phyloP scores from a whole-genome alignment of 2,888 invertebrate species.

The Phengaris arion region DNA sequence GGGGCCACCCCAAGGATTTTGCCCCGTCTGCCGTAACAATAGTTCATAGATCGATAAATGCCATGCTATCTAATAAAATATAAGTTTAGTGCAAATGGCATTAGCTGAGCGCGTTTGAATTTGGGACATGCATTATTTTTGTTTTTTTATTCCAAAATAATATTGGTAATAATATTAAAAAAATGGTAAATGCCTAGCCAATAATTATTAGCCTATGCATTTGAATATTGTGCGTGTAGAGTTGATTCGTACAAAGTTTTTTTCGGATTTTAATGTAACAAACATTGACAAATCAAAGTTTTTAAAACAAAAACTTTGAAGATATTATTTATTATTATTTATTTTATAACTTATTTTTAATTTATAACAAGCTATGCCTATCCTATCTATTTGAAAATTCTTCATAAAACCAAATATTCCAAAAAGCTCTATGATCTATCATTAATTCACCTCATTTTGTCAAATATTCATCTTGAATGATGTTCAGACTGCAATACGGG shows the following conservation, averaged over 20 bases:
- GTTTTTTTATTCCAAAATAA: too few relatives aligned
- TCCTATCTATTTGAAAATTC: background rate
- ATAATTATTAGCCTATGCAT: too few relatives aligned
- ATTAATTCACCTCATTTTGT: constrained; percentile 3
- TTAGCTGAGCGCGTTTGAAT: background rate
- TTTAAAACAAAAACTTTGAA: too few relatives aligned
- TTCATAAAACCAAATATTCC: background rate
- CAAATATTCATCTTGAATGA: constrained; percentile 41
- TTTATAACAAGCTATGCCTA: too few relatives aligned
- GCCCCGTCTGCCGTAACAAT: constrained; percentile 65
- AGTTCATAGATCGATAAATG: constrained; percentile 73
- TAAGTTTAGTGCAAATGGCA: constrained; percentile 15
- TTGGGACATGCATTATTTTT: background rate
- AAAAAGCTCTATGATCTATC: constrained; percentile 9
- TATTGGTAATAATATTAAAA: too few relatives aligned
- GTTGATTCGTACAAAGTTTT: too few relatives aligned
- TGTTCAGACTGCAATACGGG: constrained; percentile 44
- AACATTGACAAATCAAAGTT: too few relatives aligned
- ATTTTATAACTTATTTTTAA: too few relatives aligned
- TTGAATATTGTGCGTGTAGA: too few relatives aligned
- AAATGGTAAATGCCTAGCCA: too few relatives aligned
- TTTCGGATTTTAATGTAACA: too few relatives aligned
- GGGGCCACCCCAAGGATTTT: constrained; percentile 68
- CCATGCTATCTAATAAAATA: constrained; percentile 24
- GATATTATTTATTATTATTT: too few relatives aligned